Evolutionary conservation across 2,888 invertebrate species (phyloP).

Genomic region (Atrina japonica): DNA sequence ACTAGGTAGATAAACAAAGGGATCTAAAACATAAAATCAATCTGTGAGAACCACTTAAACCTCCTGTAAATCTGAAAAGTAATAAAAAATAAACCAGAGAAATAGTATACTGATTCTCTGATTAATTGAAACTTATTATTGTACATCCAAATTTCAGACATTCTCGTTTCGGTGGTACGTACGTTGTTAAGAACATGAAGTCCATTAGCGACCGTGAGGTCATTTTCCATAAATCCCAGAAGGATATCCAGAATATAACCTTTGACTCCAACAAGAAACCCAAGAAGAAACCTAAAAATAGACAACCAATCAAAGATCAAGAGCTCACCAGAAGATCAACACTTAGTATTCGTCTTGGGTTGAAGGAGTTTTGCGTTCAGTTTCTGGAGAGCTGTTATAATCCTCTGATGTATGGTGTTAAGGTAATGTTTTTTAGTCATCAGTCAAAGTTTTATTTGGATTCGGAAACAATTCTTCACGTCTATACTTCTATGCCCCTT

Average conservation of each 20-base stretch:
- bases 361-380: slow-evolving; percentile 95
- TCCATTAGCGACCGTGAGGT: slow-evolving; percentile 92
- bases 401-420: slow-evolving; percentile 92
- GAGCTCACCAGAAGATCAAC: slow-evolving; percentile 90
- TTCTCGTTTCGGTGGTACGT: slow-evolving; percentile 96
- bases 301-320: slow-evolving; percentile 85
- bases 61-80: too few relatives aligned
- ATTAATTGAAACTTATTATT: too few relatives aligned
- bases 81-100: too few relatives aligned
- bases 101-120: too few relatives aligned
- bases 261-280: slow-evolving; percentile 88
- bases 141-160: too few relatives aligned
- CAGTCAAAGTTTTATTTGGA: background rate
- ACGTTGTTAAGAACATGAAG: slow-evolving; percentile 94
- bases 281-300: slow-evolving; percentile 88
- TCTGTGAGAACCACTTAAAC: too few relatives aligned
- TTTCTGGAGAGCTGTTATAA: slow-evolving; percentile 96
- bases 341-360: slow-evolving; percentile 91
- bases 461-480: background rate
- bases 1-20: too few relatives aligned
- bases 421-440: slow-evolving; percentile 82
- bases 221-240: slow-evolving; percentile 92
- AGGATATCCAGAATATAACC: slow-evolving; percentile 88
- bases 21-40: too few relatives aligned
- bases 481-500: background rate